These are phyloP conservation scores for Saccostrea glomerata DNA, from an alignment of 1,140 invertebrate species.

Conservation along the genomic window DNA sequence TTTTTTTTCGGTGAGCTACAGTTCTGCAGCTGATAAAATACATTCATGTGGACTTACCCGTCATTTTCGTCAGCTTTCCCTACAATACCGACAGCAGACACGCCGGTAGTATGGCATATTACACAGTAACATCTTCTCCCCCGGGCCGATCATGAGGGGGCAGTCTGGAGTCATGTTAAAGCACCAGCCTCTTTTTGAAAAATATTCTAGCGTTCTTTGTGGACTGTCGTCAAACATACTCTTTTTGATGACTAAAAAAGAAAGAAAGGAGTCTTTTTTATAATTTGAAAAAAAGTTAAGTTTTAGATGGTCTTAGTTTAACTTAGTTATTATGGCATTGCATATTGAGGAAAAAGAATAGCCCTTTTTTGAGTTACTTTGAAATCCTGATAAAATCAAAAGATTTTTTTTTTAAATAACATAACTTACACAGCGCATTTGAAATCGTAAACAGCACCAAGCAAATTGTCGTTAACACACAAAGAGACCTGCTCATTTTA, in stretches of 20 bases:
- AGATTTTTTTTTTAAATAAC: not conserved
- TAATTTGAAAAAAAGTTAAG: not conserved
- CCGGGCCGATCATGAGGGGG: not conserved
- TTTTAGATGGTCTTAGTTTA: not conserved
- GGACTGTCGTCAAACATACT: slow-evolving; percentile 1
- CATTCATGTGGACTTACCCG: not conserved
- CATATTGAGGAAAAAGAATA: no score
- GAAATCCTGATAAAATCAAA: not conserved
- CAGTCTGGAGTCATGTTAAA: not conserved
- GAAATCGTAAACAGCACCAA: not conserved
- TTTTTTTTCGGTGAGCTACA: not conserved
- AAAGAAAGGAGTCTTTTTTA: not conserved
- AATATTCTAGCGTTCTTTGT: not conserved
- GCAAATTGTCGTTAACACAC: not conserved
- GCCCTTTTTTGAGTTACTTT: no score
- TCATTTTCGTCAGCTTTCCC: not conserved
- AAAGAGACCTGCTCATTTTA: not conserved
- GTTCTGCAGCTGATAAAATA: not conserved
- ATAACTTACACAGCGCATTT: slow-evolving; percentile 4
- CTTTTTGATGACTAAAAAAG: slow-evolving; percentile 1
- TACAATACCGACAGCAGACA: not conserved
- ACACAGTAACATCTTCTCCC: not conserved
- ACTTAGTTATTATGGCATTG: no score
- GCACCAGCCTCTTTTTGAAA: slow-evolving; percentile 20
- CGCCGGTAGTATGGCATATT: not conserved